Evolutionary conservation across 2,888 invertebrate species (phyloP), one percentile per base, ranked within the genome.

Genomic region (Drosophila helvetica): DNA sequence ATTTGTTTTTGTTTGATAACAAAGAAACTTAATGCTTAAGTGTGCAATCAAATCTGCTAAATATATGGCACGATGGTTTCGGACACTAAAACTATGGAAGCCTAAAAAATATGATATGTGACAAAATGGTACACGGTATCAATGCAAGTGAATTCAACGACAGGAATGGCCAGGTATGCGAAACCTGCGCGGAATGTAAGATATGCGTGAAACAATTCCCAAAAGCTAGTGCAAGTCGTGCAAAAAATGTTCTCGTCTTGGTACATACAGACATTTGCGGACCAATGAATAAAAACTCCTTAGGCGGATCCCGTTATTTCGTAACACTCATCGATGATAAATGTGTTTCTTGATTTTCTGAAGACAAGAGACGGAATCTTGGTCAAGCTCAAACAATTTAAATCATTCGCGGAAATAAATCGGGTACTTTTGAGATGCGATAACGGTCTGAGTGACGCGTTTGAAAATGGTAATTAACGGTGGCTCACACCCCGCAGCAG

Each of bases 401-500:
- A 54, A 25, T 7, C 25, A 7, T 22, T 54, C 12, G 46, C 45
- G 8, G 56, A 56, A 56, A 56, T 15, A 30, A 56, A 19, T 25
- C 46, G 25, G 19, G 38, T 2, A 22, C 6, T 19, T 8, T 18
- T 53, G 3, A 19, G 42, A 45, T 30, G 47, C 46, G 56, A 47
- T 19, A 46, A 62, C 25, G 58, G 68, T 15, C 17, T 30, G 10
- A 62, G 25, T 25, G 15, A 9, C 5, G 38, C 5, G 9, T 61
- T 67, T 27, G 43, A 54, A 50, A 45, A 12, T n/a, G 48, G 8
- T 46, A 62, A 25, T 18, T 62, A 3, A 59, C 60, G 2, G 33
- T 51, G 8, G 50, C 60, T 6, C 50, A 72, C 33, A 72, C 66
- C 8, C 64, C 61, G n/a, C 68, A 73, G 43, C 68, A 72, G 51